Base-by-base conservation (phyloP, 1,140 invertebrate species). In the Drosophila kohkoa region DNA sequence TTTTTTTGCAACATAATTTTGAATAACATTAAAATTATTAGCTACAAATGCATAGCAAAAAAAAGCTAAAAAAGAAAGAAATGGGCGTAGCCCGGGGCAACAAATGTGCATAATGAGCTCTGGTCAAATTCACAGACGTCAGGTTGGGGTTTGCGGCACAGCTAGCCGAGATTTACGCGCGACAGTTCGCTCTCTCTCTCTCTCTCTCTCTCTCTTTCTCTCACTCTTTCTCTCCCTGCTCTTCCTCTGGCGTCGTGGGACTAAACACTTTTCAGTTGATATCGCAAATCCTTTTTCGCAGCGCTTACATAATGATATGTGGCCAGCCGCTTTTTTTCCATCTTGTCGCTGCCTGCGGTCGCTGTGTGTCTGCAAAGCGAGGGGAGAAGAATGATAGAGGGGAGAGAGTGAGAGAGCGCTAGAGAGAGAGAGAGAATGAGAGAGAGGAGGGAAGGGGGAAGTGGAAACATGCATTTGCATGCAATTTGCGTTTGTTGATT, bases 1-100 rank as follows among this genome's bases (percentile, higher is more conserved):
- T 35, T 35, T 59, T 66, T 85, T 77, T 54, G 48, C 69, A 90
- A 90, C 86, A 90, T 90, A 90, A 90, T 90, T 90, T 90, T 90
- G 86, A 90, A 90, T 90, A 90, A 83, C 87, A 90, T 90, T 90
- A 90, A 90, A 90, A 90, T 90, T 90, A 90, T 90, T 90, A 90
- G 86, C 86, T 90, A 86, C 82, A 90, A 90, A 87, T 80, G 66
- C 67, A 71, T 54, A 76, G 28, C 66, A 48, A 59, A 55, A 64
- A 43, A 32, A 11, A 52, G 0, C 5, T 32, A 35, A n/a, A 25
- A 49, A 32, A 67, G n/a, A 13, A 43, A 43, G 20, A 43, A 43
- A 43, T 15, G 41, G 46, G 60, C 48, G 63, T 60, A 32, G 55
- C 15, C 63, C 49, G 55, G 68, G 70, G 82, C 81, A 90, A 86